Percentiles rank a stretch among this genome's conserved stretches.
These are phyloP conservation scores for Geophilus truncorum DNA, from an alignment of 2,888 invertebrate genomes.

Conservation along the genomic window DNA sequence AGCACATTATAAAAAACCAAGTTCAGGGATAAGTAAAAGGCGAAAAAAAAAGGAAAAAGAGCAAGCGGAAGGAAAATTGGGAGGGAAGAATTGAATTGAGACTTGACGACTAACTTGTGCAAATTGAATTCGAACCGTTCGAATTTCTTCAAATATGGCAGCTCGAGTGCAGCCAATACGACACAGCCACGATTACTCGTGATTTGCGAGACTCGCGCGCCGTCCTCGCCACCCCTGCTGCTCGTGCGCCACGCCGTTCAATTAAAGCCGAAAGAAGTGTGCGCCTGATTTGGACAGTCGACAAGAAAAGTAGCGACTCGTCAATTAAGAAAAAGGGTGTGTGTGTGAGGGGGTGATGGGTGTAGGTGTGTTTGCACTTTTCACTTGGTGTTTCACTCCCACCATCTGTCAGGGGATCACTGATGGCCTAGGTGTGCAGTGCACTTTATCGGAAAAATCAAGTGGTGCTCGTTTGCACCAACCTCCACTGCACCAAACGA, in stretches of 20 bases:
- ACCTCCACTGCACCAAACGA: not conserved
- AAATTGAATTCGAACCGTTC: constrained; percentile 5
- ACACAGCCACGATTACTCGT: constrained; percentile 8
- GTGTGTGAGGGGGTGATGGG: not conserved
- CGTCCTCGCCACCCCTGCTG: not conserved
- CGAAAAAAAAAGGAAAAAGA: not conserved
- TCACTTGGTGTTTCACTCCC: constrained; percentile 1
- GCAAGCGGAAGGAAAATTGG: not conserved
- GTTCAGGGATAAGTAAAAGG: not conserved
- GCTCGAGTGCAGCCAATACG: not conserved
- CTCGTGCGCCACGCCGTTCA: not conserved
- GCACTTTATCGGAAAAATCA: constrained; percentile 20
- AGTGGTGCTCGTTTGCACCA: constrained; percentile 12
- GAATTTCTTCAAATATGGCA: not conserved
- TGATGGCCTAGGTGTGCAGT: constrained; percentile 20
- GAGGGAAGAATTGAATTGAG: not conserved
- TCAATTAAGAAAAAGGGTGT: constrained; percentile 20
- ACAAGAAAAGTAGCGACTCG: constrained; percentile 15
- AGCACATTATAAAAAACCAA: too few species aligned
- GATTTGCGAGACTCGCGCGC: not conserved
- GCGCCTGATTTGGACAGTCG: constrained; percentile 4
- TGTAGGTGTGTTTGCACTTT: not conserved
- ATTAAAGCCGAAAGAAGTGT: not conserved
- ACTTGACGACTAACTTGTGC: not conserved
- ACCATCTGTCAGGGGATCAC: constrained; percentile 10